These are phyloP conservation scores for Holothuria leucospilota DNA, from an alignment of 53 echinoderm and acorn worm genomes.

Conservation along the genomic window DNA sequence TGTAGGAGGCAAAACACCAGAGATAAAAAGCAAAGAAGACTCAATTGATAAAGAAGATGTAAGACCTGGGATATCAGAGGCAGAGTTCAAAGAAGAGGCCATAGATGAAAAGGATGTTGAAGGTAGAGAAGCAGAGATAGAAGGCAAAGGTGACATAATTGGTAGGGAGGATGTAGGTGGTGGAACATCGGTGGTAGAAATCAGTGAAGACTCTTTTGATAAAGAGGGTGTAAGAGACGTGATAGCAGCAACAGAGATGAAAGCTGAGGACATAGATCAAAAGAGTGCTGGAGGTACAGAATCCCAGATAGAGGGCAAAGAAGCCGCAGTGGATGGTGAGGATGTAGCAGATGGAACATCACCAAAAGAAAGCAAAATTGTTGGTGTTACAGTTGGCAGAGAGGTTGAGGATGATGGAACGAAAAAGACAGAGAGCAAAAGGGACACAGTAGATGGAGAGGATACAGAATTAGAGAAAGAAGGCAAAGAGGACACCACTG, in stretches of 20 bases:
- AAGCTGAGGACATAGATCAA: not conserved
- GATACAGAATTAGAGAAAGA: not conserved
- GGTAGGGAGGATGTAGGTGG: not conserved
- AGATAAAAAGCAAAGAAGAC: not conserved
- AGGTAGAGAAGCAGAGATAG: not conserved
- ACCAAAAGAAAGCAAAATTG: too few species aligned
- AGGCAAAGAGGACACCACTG: not conserved
- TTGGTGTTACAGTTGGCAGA: too few species aligned
- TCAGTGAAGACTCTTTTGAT: not conserved
- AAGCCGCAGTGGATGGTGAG: too few species aligned
- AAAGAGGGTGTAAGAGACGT: not conserved
- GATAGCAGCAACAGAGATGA: not conserved
- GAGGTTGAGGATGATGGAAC: too few species aligned
- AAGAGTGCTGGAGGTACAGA: not conserved
- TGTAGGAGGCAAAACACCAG: not conserved
- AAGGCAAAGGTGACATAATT: not conserved
- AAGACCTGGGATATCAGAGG: not conserved
- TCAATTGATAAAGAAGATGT: not conserved
- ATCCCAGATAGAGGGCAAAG: not conserved
- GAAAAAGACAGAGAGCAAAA: not conserved
- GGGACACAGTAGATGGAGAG: not conserved
- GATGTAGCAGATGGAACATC: too few species aligned
- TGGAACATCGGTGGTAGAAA: not conserved
- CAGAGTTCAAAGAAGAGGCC: not conserved
- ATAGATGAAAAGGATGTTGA: not conserved